These are phyloP conservation scores for Halichondria panicea DNA, from an alignment of 37 sponge, comb jelly and placozoan species.

Conservation along the genomic window DNA sequence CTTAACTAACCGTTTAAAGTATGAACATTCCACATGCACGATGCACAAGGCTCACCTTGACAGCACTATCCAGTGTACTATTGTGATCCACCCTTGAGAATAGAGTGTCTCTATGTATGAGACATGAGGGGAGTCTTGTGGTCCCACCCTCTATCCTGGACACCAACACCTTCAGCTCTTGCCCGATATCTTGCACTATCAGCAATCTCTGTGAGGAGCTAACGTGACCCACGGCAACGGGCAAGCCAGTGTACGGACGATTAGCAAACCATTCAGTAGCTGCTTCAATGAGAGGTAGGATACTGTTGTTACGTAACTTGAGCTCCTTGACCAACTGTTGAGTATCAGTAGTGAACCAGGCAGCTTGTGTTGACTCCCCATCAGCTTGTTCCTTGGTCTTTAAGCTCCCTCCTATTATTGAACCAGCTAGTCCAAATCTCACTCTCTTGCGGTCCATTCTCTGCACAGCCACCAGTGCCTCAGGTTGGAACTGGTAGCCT, in stretches of 20 bases:
- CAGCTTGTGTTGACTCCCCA: constrained; percentile 82
- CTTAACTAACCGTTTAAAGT: too few species aligned
- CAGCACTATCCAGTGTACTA: too few species aligned
- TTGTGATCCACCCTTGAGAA: too few species aligned
- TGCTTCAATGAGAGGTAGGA: constrained; percentile 39
- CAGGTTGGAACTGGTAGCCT: constrained; percentile 81
- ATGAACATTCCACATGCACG: too few species aligned
- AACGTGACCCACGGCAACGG: constrained; percentile 33
- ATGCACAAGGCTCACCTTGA: too few species aligned
- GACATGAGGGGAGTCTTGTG: too few species aligned
- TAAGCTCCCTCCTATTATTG: constrained; percentile 69
- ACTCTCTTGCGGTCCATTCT: too few species aligned
- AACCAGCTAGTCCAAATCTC: too few species aligned
- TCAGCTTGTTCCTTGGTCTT: constrained; percentile 79
- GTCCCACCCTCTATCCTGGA: too few species aligned
- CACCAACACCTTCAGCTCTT: neutral
- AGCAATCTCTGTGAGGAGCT: constrained; percentile 34
- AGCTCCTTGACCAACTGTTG: constrained; percentile 14
- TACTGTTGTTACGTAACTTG: constrained; percentile 28
- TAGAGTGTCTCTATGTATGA: too few species aligned
- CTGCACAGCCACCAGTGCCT: constrained; percentile 59
- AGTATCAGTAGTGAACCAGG: constrained; percentile 72
- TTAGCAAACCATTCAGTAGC: constrained; percentile 40
- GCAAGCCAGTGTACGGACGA: neutral
- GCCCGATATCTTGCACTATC: constrained; percentile 4